Conservation (phyloP, 2,888 invertebrate species). For the Troglohyphantes excavatus region DNA sequence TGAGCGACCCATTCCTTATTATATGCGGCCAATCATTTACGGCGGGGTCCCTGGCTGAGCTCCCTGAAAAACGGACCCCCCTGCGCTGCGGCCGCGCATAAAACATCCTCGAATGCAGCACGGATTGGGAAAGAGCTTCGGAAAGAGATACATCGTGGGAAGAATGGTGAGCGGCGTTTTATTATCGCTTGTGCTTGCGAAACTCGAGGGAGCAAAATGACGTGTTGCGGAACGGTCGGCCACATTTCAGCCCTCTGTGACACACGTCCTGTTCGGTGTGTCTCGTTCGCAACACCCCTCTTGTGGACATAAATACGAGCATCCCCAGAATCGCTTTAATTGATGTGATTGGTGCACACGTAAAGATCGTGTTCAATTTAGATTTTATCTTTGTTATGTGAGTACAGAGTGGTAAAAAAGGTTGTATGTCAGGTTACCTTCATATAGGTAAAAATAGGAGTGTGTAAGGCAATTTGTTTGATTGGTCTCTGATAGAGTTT, state of each 20-base stretch:
- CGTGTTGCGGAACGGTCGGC: slow-evolving; percentile 33
- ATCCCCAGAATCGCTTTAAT: neutral
- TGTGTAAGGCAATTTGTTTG: no score
- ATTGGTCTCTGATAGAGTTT: no score
- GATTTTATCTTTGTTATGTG: no score
- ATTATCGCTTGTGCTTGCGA: slow-evolving; percentile 41
- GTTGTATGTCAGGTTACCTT: no score
- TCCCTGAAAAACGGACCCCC: slow-evolving; percentile 65
- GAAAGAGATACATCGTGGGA: slow-evolving; percentile 53
- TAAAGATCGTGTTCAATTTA: neutral
- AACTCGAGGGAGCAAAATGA: slow-evolving; percentile 15
- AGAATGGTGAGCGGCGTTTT: slow-evolving; percentile 20
- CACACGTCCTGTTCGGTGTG: slow-evolving; percentile 28
- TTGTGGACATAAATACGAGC: neutral
- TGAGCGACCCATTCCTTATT: slow-evolving; percentile 39
- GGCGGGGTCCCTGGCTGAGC: slow-evolving; percentile 43
- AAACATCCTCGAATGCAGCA: slow-evolving; percentile 30
- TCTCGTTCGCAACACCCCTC: slow-evolving; percentile 35
- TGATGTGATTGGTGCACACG: neutral
- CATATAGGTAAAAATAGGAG: no score
- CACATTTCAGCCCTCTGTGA: slow-evolving; percentile 45
- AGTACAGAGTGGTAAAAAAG: no score
- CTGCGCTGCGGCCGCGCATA: slow-evolving; percentile 47
- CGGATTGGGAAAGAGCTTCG: slow-evolving; percentile 25
- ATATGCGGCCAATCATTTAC: slow-evolving; percentile 52